phyloP scores from a whole-genome alignment of 1,140 invertebrate species.

The Drosophila trapezifrons region DNA sequence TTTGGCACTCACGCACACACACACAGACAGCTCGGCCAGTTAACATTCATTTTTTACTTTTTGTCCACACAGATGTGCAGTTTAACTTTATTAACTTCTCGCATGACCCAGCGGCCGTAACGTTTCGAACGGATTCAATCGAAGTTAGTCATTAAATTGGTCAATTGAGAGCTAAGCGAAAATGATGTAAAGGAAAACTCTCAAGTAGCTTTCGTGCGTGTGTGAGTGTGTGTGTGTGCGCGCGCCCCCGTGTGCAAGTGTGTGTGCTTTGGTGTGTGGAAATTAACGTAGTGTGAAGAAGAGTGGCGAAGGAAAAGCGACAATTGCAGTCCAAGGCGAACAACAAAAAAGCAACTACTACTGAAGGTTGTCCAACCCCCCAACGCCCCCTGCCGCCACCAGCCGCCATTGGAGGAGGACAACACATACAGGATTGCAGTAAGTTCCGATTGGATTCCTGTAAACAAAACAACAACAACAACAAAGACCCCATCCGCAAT shows the following conservation, averaged over 20 bases:
- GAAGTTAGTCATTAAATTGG: not conserved
- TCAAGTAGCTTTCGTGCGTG: constrained; percentile 28
- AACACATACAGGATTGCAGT: constrained; percentile 24
- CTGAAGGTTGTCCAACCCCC: constrained; percentile 35
- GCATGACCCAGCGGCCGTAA: not conserved
- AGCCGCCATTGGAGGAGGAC: constrained; percentile 15
- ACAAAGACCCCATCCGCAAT: constrained; percentile 34
- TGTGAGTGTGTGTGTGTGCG: constrained; percentile 19
- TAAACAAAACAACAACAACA: constrained; percentile 53
- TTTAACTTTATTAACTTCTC: constrained; percentile 15
- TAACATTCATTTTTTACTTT: constrained; percentile 36
- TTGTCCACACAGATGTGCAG: constrained; percentile 19
- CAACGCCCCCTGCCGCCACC: not conserved
- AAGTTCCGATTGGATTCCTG: constrained; percentile 44
- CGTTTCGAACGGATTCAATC: not conserved
- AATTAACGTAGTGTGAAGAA: constrained; percentile 74
- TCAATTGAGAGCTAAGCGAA: constrained; percentile 10
- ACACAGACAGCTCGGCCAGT: constrained; percentile 20
- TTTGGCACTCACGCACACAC: constrained; percentile 23
- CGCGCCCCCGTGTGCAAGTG: constrained; percentile 8
- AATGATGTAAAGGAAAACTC: constrained; percentile 54
- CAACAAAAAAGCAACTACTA: constrained; percentile 37
- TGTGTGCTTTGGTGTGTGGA: constrained; percentile 62
- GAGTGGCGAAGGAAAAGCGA: constrained; percentile 54
- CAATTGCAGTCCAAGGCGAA: constrained; percentile 55